Base-by-base conservation (phyloP, 92 coral and sea anemone genomes). In the Desmophyllum pertusum region DNA sequence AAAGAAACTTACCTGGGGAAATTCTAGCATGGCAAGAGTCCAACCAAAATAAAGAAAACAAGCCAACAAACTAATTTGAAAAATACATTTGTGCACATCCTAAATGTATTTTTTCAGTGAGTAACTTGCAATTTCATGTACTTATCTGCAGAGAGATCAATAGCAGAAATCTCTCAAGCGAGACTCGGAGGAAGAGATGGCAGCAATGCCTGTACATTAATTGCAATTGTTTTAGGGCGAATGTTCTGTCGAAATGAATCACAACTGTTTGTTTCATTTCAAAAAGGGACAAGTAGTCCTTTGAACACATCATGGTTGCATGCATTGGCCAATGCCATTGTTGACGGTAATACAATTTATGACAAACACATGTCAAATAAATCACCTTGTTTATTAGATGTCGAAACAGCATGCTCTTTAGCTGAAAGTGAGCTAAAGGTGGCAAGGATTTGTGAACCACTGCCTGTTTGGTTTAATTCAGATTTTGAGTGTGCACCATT, bases 101-200 rank as follows among this genome's bases (percentile, higher is more conserved):
- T 46, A 5, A 45, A 0, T 46, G 78, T 37, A 73, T 73, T 73
- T 19, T 23, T 19, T 10, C 10, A 73, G 61, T 73, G n/a, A 73
- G 18, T 73, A 73, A 25, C 42, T 73, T 73, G 10, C 37, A 73
- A n/a, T n/a, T 69, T 9, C 68, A n/a, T n/a, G 38, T 38, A 69
- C 74, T 19, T 73, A 9, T 73, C 18, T 73, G 78, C 78, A 73
- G 78, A 73, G 21, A 19, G 36, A 73, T 23, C 45, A 73, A 11
- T 10, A 42, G 73, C 57, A 37, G 46, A 84, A 59, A 31, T 75
- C 18, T 75, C 65, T 59, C 88, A 84, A 41, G 83, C 76, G 45
- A 40, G 43, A 8, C 63, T 84, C 35, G 88, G 59, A 75, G 75
- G 69, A 39, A 68, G 76, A 29, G 79, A 84, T 45, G 88, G 88